phyloP scores from a whole-genome alignment of 2,113 vertebrate species.

The Dipodomys merriami region DNA sequence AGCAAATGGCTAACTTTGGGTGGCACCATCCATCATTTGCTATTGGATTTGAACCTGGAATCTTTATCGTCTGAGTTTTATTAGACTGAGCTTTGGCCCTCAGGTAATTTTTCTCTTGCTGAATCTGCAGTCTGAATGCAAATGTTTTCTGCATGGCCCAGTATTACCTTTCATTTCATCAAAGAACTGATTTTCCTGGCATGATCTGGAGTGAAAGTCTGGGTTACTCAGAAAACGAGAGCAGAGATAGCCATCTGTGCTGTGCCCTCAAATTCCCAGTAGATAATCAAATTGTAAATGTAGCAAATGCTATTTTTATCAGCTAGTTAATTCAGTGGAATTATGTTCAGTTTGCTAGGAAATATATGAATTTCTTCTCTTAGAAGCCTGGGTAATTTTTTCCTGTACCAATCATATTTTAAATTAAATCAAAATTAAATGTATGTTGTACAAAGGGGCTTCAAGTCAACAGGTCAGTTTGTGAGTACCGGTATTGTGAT shows the following conservation, averaged over 20 bases:
- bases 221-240: not conserved
- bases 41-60: slow-evolving; percentile 11
- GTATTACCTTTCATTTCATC: not conserved
- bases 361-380: not conserved
- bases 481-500: too few relatives aligned
- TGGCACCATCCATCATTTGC: accelerated
- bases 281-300: slow-evolving; percentile 9
- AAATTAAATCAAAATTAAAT: too few relatives aligned
- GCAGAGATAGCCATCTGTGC: not conserved
- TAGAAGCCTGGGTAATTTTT: not conserved
- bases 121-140: not conserved
- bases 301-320: not conserved
- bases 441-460: too few relatives aligned
- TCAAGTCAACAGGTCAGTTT: too few relatives aligned
- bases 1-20: slow-evolving; percentile 6
- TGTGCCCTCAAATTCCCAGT: slow-evolving; percentile 55
- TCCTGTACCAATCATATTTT: too few relatives aligned
- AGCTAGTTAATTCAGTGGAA: not conserved
- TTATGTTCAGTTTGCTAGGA: too few relatives aligned
- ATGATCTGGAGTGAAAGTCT: not conserved
- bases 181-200: not conserved
- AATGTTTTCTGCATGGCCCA: not conserved
- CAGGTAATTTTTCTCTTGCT: slow-evolving; percentile 26
- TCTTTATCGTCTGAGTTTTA: not conserved
- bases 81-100: slow-evolving; percentile 6